Conservation (phyloP, 2,797 vertebrate species). For the Cygnus olor region DNA sequence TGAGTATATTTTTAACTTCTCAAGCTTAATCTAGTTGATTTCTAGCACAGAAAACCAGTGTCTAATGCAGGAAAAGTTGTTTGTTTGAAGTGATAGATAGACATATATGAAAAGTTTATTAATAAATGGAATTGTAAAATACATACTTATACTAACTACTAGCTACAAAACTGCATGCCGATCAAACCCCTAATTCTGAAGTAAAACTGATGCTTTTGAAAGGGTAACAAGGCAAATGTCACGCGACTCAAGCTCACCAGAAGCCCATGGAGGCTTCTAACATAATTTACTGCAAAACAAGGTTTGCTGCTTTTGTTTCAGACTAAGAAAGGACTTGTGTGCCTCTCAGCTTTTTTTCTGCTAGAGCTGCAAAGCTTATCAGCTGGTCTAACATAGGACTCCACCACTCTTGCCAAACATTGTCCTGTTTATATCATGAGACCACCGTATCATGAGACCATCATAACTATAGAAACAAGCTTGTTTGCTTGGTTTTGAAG, state of each 20-base stretch:
- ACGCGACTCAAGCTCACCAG: not conserved
- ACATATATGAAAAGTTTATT: too few species aligned
- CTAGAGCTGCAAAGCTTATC: not conserved
- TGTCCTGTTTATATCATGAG: conserved; percentile 47
- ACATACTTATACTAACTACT: not conserved
- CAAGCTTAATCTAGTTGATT: not conserved
- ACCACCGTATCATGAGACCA: conserved; percentile 55
- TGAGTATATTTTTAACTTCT: not conserved
- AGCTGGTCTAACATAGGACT: conserved; percentile 47
- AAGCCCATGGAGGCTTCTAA: not conserved
- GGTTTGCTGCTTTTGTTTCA: conserved; percentile 12
- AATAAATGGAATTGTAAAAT: not conserved
- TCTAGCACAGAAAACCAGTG: not conserved
- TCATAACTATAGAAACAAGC: conserved; percentile 26
- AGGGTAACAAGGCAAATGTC: not conserved
- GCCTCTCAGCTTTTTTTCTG: conserved; percentile 36
- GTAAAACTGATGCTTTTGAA: not conserved
- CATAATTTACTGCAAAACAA: not conserved
- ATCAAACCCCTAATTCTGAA: not conserved
- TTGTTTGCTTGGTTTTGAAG: conserved; percentile 41
- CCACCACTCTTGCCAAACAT: conserved; percentile 33
- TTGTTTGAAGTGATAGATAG: not conserved
- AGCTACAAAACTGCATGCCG: not conserved
- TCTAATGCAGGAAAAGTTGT: not conserved
- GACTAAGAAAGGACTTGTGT: conserved; percentile 24